phyloP scores from a whole-genome alignment of 2,888 invertebrate genomes.

The Vanessa cardui region DNA sequence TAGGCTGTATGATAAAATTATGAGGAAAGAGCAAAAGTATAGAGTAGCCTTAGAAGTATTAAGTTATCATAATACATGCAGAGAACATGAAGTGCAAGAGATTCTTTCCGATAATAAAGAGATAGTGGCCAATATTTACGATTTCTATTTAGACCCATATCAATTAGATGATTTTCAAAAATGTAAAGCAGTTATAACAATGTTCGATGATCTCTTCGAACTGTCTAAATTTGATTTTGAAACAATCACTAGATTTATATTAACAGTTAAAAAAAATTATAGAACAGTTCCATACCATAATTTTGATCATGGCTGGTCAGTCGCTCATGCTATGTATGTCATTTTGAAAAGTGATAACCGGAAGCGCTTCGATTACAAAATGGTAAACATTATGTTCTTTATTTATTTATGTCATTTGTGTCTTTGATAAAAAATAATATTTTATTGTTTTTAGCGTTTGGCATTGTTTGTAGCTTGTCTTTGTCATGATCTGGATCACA shows the following conservation, averaged over 20 bases:
- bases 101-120: slow-evolving; percentile 48
- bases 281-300: slow-evolving; percentile 93
- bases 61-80: slow-evolving; percentile 91
- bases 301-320: slow-evolving; percentile 94
- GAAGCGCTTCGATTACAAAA: slow-evolving; percentile 56
- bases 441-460: slow-evolving; percentile 81
- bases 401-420: neutral
- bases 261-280: slow-evolving; percentile 94
- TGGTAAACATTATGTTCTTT: slow-evolving; percentile 49
- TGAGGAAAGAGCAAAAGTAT: slow-evolving; percentile 92
- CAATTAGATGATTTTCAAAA: slow-evolving; percentile 87
- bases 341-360: slow-evolving; percentile 83
- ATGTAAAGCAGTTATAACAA: slow-evolving; percentile 87
- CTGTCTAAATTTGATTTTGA: slow-evolving; percentile 85
- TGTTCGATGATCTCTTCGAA: slow-evolving; percentile 90
- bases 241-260: slow-evolving; percentile 86
- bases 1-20: slow-evolving; percentile 91
- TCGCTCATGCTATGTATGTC: slow-evolving; percentile 91
- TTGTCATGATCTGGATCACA: slow-evolving; percentile 93
- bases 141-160: slow-evolving; percentile 89
- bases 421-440: neutral
- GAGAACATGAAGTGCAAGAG: slow-evolving; percentile 85
- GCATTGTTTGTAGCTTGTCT: slow-evolving; percentile 91
- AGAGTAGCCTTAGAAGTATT: slow-evolving; percentile 91
- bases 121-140: slow-evolving; percentile 64